Evolutionary conservation across 2,113 vertebrate genomes (phyloP).

Genomic region (Aegotheles bennettii): DNA sequence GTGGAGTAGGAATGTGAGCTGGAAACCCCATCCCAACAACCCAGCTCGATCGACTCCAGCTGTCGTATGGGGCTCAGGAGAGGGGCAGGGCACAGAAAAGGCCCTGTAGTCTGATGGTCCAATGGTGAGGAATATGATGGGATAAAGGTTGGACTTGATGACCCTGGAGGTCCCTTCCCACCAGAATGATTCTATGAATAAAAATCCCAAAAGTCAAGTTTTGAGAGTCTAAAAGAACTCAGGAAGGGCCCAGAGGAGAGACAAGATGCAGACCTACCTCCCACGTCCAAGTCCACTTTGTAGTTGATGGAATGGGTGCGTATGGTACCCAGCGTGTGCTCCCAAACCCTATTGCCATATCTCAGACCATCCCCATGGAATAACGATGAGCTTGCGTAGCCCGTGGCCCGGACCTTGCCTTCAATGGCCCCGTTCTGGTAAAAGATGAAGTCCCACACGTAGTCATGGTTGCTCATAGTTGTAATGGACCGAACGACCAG

Average conservation of each 20-base stretch:
- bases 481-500: slow-evolving; percentile 83
- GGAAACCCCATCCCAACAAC: background rate
- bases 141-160: too few relatives aligned
- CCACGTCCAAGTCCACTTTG: slow-evolving; percentile 87
- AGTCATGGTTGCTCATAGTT: slow-evolving; percentile 83
- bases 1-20: background rate
- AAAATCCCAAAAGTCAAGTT: fast-evolving
- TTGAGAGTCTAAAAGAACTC: background rate
- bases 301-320: slow-evolving; percentile 86
- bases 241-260: background rate
- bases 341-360: slow-evolving; percentile 81
- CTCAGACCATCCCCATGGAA: slow-evolving; percentile 67
- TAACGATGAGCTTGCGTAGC: slow-evolving; percentile 81
- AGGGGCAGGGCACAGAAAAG: background rate
- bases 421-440: slow-evolving; percentile 86
- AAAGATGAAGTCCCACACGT: slow-evolving; percentile 88
- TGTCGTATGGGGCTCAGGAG: background rate
- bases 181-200: too few relatives aligned
- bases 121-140: too few relatives aligned
- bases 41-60: fast-evolving
- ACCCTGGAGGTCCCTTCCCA: too few relatives aligned
- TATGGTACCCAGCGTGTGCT: slow-evolving; percentile 81
- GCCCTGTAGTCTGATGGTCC: too few relatives aligned
- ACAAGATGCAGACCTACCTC: slow-evolving; percentile 65
- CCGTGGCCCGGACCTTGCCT: slow-evolving; percentile 84